A percentile compares a stretch with the other conserved stretches of the same genome.
Evolutionary conservation across 2,797 vertebrate species (phyloP).

Genomic region (Acipenser ruthenus): DNA sequence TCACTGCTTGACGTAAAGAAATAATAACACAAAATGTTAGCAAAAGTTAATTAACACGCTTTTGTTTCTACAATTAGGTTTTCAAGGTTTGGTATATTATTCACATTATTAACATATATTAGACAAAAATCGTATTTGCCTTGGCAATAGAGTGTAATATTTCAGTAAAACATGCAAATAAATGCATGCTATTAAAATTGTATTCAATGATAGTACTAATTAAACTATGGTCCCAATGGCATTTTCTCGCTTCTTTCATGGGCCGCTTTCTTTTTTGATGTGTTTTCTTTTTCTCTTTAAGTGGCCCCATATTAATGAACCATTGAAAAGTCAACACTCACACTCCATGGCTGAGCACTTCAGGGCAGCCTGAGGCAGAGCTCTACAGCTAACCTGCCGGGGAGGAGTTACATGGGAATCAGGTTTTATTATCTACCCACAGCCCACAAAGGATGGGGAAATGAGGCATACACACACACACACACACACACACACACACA

Average conservation of each 20-base stretch:
- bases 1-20: no score
- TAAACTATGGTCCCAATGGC: constrained; percentile 4
- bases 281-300: constrained; percentile 27
- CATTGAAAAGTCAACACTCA: constrained; percentile 52
- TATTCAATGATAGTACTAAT: no score
- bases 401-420: constrained; percentile 53
- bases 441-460: constrained; percentile 21
- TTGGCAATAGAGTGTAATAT: no score
- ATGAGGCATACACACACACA: background rate
- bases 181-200: no score
- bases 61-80: no score
- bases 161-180: no score
- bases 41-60: no score
- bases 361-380: constrained; percentile 43
- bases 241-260: constrained; percentile 16
- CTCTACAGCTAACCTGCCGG: constrained; percentile 33
- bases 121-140: no score
- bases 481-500: no score
- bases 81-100: no score
- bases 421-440: constrained; percentile 45
- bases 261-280: constrained; percentile 27
- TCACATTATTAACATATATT: no score
- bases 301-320: constrained; percentile 49
- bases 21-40: no score
- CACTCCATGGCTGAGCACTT: constrained; percentile 52